phyloP scores from a whole-genome alignment of 2,113 vertebrate species.

The Melanostigma gelatinosum region DNA sequence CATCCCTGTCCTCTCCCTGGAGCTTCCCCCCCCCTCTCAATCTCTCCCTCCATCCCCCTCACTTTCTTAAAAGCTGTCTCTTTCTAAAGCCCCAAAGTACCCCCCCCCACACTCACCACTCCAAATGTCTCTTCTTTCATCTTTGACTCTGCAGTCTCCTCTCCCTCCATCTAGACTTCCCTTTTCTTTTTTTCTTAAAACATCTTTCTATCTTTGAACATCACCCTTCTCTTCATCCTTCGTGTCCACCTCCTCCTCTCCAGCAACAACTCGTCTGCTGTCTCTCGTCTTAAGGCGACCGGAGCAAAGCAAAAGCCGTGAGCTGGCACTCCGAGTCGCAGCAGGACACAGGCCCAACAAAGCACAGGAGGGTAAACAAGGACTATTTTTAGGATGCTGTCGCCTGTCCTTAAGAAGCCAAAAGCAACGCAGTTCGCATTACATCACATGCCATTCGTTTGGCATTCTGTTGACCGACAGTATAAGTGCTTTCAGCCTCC shows the following conservation, averaged over 20 bases:
- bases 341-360: slow-evolving; percentile 61
- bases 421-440: slow-evolving; percentile 26
- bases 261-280: slow-evolving; percentile 33
- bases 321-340: slow-evolving; percentile 57
- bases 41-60: slow-evolving; percentile 47
- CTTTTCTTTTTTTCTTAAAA: background rate
- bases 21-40: slow-evolving; percentile 34
- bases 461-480: background rate
- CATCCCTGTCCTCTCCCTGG: slow-evolving; percentile 41
- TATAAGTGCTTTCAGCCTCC: background rate
- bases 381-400: slow-evolving; percentile 71
- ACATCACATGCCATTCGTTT: background rate
- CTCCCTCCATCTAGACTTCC: slow-evolving; percentile 2
- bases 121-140: slow-evolving; percentile 55
- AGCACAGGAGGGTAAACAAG: slow-evolving; percentile 62
- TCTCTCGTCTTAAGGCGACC: slow-evolving; percentile 32
- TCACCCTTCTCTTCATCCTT: slow-evolving; percentile 26
- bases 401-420: slow-evolving; percentile 57
- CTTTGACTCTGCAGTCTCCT: slow-evolving; percentile 32
- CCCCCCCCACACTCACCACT: background rate
- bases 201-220: slow-evolving; percentile 29
- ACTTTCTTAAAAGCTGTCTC: slow-evolving; percentile 64
- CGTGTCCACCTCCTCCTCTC: slow-evolving; percentile 20
- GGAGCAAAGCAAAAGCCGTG: slow-evolving; percentile 58
- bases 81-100: slow-evolving; percentile 51